phyloP scores from a whole-genome alignment of 2,113 vertebrate species.

The Speoplatyrhinus poulsoni region DNA sequence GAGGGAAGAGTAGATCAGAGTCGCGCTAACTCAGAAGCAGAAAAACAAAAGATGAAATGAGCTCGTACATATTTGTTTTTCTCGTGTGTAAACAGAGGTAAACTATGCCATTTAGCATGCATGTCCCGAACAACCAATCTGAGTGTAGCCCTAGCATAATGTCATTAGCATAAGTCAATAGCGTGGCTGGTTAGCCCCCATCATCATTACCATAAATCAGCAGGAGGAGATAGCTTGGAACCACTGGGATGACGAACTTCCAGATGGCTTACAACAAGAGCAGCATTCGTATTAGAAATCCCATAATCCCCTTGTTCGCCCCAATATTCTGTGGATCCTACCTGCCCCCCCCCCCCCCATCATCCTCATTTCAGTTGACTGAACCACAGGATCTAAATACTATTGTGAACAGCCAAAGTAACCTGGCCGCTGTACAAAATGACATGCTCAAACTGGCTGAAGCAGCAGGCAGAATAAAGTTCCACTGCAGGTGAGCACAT shows the following conservation, averaged over 20 bases:
- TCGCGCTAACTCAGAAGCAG: no score
- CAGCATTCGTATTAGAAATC: slow-evolving; percentile 35
- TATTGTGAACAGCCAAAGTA: neutral
- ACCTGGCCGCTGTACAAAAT: neutral
- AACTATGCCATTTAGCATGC: neutral
- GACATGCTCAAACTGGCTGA: slow-evolving; percentile 2
- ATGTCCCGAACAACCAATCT: neutral
- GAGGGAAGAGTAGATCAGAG: neutral
- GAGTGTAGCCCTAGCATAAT: slow-evolving; percentile 11
- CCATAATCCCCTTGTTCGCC: slow-evolving; percentile 41
- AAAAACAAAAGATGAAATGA: neutral
- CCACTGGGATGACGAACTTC: slow-evolving; percentile 33
- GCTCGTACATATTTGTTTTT: neutral
- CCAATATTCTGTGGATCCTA: slow-evolving; percentile 4
- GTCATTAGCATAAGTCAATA: slow-evolving; percentile 16
- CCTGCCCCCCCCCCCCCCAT: neutral
- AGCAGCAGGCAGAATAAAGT: neutral
- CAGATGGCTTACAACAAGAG: slow-evolving; percentile 49
- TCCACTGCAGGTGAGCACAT: neutral
- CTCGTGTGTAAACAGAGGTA: neutral
- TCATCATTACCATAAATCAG: slow-evolving; percentile 30
- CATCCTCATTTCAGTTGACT: neutral
- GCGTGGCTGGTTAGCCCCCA: neutral
- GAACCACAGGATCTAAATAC: neutral
- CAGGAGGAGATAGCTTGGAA: slow-evolving; percentile 14